These are phyloP conservation scores for Brienomyrus brachyistius DNA, from an alignment of 2,113 vertebrate genomes.

Conservation along the genomic window DNA sequence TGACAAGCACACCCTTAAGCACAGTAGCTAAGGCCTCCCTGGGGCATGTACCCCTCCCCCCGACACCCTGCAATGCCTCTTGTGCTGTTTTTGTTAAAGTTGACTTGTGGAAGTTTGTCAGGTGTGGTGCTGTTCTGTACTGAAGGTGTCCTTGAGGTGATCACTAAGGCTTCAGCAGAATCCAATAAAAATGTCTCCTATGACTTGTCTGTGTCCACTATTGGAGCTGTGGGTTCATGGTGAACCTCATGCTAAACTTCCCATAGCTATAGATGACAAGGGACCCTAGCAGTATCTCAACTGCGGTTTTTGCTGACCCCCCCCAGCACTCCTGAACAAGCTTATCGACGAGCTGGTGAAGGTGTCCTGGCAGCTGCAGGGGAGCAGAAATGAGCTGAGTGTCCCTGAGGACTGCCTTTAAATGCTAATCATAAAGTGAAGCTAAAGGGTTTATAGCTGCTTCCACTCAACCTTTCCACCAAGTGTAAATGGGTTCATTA, in stretches of 20 bases:
- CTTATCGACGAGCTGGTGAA: background rate
- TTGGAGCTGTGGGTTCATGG: background rate
- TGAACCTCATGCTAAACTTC: background rate
- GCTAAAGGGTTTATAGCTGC: background rate
- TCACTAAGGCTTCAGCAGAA: background rate
- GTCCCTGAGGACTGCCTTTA: background rate
- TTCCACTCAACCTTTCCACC: background rate
- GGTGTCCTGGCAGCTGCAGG: background rate
- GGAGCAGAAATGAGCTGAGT: background rate
- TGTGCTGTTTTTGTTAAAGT: background rate
- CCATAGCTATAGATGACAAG: too few species aligned
- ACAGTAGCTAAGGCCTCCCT: conserved; percentile 48
- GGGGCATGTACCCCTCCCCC: background rate
- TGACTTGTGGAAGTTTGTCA: background rate
- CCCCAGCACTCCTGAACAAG: background rate
- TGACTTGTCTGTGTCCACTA: background rate
- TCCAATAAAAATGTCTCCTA: background rate
- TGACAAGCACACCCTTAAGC: conserved; percentile 85
- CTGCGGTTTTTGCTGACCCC: background rate
- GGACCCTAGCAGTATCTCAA: background rate
- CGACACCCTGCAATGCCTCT: background rate
- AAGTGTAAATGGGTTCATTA: background rate
- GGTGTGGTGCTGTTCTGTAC: background rate
- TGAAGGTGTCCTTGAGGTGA: background rate
- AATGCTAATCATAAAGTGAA: background rate